These are phyloP conservation scores for Pristiophorus japonicus DNA, from an alignment of 2,113 vertebrate species.

Conservation along the genomic window DNA sequence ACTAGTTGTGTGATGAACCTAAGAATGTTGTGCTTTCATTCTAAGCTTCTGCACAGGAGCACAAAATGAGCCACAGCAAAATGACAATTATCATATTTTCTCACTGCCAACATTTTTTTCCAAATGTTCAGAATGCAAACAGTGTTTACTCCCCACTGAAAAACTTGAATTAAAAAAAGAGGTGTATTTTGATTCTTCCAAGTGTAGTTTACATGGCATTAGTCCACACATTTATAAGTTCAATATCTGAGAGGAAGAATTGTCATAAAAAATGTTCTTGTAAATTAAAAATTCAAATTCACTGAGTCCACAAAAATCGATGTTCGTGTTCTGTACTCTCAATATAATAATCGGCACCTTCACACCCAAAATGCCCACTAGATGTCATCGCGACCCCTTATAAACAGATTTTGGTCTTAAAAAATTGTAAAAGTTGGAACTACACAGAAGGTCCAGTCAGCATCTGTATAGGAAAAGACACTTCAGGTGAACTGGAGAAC, in stretches of 20 bases:
- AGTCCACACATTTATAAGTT: not conserved
- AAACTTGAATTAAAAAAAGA: not conserved
- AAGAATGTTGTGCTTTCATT: not conserved
- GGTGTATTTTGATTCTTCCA: not conserved
- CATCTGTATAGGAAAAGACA: not conserved
- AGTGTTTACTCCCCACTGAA: not conserved
- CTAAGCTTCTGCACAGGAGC: not conserved
- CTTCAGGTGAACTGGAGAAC: not conserved
- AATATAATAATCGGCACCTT: not conserved
- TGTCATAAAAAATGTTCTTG: not conserved
- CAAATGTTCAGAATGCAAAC: not conserved
- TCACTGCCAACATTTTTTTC: not conserved
- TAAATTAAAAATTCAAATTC: not conserved
- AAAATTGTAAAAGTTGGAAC: not conserved
- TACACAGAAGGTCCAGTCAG: not conserved
- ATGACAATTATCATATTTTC: not conserved
- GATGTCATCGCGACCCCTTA: not conserved
- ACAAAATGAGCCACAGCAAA: not conserved
- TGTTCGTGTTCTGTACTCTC: not conserved
- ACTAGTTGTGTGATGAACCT: not conserved
- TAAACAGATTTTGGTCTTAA: not conserved
- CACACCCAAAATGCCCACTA: not conserved
- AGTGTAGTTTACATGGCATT: not conserved
- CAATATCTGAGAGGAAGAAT: not conserved
- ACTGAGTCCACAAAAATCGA: not conserved